phyloP scores from a whole-genome alignment of 1,140 invertebrate species.

The Drosophila parvula region DNA sequence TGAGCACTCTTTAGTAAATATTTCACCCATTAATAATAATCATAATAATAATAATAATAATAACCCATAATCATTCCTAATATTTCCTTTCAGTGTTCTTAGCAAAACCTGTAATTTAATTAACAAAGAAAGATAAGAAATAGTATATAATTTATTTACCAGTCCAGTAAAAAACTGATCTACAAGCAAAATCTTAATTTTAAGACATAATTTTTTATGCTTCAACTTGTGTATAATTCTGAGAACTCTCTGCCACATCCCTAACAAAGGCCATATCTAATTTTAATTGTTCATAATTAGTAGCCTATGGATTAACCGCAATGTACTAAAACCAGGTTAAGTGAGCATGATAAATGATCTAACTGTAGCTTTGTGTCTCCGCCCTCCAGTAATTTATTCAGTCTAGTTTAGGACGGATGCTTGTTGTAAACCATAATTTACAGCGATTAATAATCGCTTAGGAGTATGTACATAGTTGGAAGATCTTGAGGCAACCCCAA shows the following conservation, averaged over 20 bases:
- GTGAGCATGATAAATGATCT: constrained; percentile 40
- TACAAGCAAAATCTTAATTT: constrained; percentile 3
- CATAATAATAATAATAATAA: neutral
- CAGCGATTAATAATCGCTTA: constrained; percentile 18
- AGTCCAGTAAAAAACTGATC: neutral
- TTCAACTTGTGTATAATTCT: neutral
- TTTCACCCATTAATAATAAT: neutral
- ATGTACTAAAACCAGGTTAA: constrained; percentile 30
- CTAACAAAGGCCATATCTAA: neutral
- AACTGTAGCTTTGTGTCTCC: constrained; percentile 23
- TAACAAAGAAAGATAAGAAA: neutral
- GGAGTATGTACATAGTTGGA: neutral
- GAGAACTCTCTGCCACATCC: neutral
- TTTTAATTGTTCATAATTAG: constrained; percentile 24
- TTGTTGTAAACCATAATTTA: constrained; percentile 19
- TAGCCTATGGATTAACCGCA: constrained; percentile 10
- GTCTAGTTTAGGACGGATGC: constrained; percentile 4
- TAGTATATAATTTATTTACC: constrained; percentile 9
- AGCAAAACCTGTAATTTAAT: constrained; percentile 11
- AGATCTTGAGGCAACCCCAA: neutral
- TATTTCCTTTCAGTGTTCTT: neutral
- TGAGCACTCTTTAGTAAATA: neutral
- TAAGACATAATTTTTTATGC: neutral
- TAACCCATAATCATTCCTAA: neutral
- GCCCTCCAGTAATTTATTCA: constrained; percentile 23